Percentiles rank a stretch among this genome's conserved stretches.
These are phyloP conservation scores for Caenorhabditis inopinata DNA, from an alignment of 1,140 invertebrate species.

Conservation along the genomic window DNA sequence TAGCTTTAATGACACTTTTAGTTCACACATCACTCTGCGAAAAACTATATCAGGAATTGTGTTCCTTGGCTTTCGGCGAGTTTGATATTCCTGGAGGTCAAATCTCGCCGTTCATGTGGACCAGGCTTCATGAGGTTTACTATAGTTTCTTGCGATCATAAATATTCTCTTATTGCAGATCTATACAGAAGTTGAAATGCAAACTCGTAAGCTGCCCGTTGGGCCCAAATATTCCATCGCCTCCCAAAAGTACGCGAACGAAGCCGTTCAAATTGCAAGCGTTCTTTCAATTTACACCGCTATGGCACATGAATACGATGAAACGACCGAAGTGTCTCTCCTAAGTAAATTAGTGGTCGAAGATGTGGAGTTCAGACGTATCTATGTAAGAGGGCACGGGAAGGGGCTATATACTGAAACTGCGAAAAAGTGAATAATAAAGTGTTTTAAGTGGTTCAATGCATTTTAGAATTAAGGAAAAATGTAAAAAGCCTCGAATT, in stretches of 20 bases:
- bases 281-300: slow-evolving; percentile 5
- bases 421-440: no score
- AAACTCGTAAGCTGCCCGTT: neutral
- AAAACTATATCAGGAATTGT: neutral
- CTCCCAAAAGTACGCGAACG: neutral
- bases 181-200: neutral
- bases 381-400: slow-evolving; percentile 14
- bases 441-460: no score
- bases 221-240: neutral
- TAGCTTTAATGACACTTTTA: neutral
- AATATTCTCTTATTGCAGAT: neutral
- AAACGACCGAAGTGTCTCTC: neutral
- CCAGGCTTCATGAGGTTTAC: neutral
- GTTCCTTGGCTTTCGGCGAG: neutral
- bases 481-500: no score
- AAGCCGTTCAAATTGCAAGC: slow-evolving; percentile 4
- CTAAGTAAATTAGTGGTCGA: neutral
- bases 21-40: neutral
- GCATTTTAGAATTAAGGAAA: no score
- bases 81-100: slow-evolving; percentile 10
- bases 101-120: slow-evolving; percentile 3
- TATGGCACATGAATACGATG: neutral
- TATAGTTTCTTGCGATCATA: neutral
- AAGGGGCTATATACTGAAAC: no score
- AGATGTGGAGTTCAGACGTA: slow-evolving; percentile 1